Conservation (phyloP, 2,888 invertebrate species). For the Drosophila demipolita region DNA sequence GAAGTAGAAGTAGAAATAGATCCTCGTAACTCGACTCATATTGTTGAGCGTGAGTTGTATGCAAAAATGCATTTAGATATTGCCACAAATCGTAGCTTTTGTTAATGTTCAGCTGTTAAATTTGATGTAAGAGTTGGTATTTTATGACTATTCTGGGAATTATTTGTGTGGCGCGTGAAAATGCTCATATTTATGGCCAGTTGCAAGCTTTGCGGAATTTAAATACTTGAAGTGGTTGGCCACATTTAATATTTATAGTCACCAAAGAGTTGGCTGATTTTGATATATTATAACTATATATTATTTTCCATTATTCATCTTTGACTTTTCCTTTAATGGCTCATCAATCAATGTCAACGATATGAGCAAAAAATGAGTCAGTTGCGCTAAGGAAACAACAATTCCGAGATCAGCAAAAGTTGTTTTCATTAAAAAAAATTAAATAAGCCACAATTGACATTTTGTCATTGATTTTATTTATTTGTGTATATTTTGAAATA, state of each 20-base stretch:
- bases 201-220: neutral
- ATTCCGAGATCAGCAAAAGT: neutral
- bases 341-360: conserved; percentile 48
- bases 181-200: conserved; percentile 8
- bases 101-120: conserved; percentile 27
- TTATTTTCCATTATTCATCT: conserved; percentile 34
- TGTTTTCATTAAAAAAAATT: conserved; percentile 6
- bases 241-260: neutral
- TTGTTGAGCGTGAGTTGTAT: conserved; percentile 55
- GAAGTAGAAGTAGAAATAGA: conserved; percentile 14
- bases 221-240: neutral
- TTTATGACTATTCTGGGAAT: conserved; percentile 17
- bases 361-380: conserved; percentile 24
- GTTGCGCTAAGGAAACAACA: neutral
- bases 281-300: conserved; percentile 2
- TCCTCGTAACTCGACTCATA: conserved; percentile 19
- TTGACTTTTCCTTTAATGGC: neutral
- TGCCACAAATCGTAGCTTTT: conserved; percentile 21
- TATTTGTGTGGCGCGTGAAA: conserved; percentile 32
- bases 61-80: conserved; percentile 13
- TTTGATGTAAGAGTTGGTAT: conserved; percentile 17
- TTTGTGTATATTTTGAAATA: neutral
- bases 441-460: neutral
- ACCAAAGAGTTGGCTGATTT: neutral
- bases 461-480: neutral